Percentiles rank a stretch among this genome's conserved stretches.
Evolutionary conservation across 2,113 vertebrate species (phyloP).

Genomic region (Myocastor coypus): DNA sequence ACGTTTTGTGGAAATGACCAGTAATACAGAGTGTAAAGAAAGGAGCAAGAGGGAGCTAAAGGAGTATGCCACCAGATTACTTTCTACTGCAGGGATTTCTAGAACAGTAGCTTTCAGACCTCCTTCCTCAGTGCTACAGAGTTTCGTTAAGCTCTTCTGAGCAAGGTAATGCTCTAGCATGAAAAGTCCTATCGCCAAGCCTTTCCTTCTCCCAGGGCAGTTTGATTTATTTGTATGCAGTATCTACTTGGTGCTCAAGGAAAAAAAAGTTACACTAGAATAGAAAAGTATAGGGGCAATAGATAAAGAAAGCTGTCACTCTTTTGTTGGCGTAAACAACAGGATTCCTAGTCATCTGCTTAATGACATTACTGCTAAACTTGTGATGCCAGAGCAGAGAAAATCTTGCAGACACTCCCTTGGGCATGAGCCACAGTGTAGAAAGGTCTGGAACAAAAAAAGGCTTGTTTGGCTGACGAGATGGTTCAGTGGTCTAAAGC

Average conservation of each 20-base stretch:
- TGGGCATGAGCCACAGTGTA: not conserved
- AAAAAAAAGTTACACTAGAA: not conserved
- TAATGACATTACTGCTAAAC: conserved; percentile 23
- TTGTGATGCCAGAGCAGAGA: conserved; percentile 18
- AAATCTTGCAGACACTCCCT: not conserved
- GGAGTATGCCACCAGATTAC: not conserved
- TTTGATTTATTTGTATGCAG: not conserved
- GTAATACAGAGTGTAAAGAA: not conserved
- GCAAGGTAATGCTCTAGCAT: not conserved
- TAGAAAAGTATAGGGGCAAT: conserved; percentile 39
- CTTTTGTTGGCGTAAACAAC: conserved; percentile 56
- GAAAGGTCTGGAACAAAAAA: conserved; percentile 22
- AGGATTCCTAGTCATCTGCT: conserved; percentile 8
- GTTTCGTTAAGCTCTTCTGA: not conserved
- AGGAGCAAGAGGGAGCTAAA: not conserved
- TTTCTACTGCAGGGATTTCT: not conserved
- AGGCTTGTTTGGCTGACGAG: too few relatives aligned
- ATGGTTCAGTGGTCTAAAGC: too few relatives aligned
- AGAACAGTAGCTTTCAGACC: not conserved
- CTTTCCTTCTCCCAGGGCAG: not conserved
- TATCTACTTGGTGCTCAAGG: not conserved
- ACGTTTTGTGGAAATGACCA: not conserved
- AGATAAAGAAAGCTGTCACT: not conserved
- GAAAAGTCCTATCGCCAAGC: not conserved
- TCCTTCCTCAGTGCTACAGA: not conserved